Base-by-base conservation (phyloP, 2,888 invertebrate genomes). In the Alitta virens region DNA sequence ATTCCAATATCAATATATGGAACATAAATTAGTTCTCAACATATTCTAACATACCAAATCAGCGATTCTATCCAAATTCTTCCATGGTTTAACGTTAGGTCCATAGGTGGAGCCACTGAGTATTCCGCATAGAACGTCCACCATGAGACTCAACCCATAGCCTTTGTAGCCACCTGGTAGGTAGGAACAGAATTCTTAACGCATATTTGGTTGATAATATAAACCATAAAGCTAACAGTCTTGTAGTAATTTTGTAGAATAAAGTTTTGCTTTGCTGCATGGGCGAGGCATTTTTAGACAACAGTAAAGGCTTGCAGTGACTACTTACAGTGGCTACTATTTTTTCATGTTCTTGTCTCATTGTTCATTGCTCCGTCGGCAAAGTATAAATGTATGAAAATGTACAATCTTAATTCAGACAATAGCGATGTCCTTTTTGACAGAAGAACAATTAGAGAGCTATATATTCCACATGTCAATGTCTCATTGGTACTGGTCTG, bases 61-160 rank as follows among this genome's bases (percentile, higher is more conserved):
- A 0, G 95, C 94, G 0, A 86, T 84, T 0, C 84, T 84, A 1
- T 86, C 83, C 0, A 85, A 84, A 0, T 86, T 87, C 56, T 85
- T 84, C 95, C 95, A 95, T 59, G 87, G 86, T 1, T 94, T 86
- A 9, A 96, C 85, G 72, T 90, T 87, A 26, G 90, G 90, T 0
- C 92, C 92, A 75, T 88, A 92, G 0, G 86, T 84, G 0, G 88
- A 81, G 7, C 88, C 88, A 83, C 75, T 73, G 63, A 90, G 84
- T 26, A 96, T 87, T n/a, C 95, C 95, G 75, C 90, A 90, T 62
- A 96, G 87, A 1, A 93, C 84, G 74, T 97, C 96, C 1, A 94
- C 93, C 87, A 94, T 86, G 63, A 90, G 86, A 0, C 88, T 89
- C 7, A 95, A 82, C 0, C 94, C 94, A 72, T 88, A 93, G 0